These are phyloP conservation scores for Maniola jurtina DNA, from an alignment of 1,140 invertebrate species.

Conservation along the genomic window DNA sequence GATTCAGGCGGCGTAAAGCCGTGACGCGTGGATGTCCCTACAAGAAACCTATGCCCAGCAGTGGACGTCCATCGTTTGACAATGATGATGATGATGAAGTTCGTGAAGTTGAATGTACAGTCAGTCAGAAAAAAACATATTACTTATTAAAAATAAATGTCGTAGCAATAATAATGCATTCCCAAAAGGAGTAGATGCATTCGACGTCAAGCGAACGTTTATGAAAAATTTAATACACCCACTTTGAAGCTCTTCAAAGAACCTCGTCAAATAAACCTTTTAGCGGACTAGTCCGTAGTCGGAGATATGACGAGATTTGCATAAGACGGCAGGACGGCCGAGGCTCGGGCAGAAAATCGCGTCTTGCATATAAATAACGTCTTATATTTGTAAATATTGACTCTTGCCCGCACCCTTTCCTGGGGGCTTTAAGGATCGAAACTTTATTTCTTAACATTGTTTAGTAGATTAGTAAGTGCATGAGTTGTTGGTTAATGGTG, in stretches of 20 bases:
- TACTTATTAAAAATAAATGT: conserved; percentile 4
- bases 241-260: conserved; percentile 53
- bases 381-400: conserved; percentile 77
- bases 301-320: conserved; percentile 67
- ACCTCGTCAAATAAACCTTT: conserved; percentile 66
- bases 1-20: too few species aligned
- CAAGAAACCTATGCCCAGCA: too few species aligned
- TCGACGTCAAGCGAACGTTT: conserved; percentile 55
- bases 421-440: conserved; percentile 36
- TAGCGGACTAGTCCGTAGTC: conserved; percentile 59
- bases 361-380: conserved; percentile 75
- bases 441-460: conserved; percentile 51
- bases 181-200: conserved; percentile 16
- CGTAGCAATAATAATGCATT: not conserved
- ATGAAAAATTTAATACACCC: conserved; percentile 72
- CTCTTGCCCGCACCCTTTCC: conserved; percentile 66
- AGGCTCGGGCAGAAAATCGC: conserved; percentile 56
- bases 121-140: too few species aligned
- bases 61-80: too few species aligned
- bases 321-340: conserved; percentile 59
- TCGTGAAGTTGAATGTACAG: not conserved
- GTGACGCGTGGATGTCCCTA: too few species aligned
- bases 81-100: too few species aligned
- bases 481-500: not conserved
- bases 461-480: not conserved